Conservation (phyloP, 1,140 invertebrate genomes). For the Pogonus chalceus region DNA sequence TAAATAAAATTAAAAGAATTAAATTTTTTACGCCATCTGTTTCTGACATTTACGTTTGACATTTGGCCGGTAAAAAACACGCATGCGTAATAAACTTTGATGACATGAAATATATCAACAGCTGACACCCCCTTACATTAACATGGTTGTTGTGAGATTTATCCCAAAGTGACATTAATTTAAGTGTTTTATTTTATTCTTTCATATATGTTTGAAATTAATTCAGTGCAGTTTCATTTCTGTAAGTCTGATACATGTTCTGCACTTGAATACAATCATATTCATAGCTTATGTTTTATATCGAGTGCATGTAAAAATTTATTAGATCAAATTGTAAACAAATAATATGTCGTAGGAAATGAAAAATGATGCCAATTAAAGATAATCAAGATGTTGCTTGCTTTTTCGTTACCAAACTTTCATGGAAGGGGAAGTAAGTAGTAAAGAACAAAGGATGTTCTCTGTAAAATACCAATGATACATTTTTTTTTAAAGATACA, state of each 20-base stretch:
- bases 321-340: neutral
- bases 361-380: slow-evolving; percentile 69
- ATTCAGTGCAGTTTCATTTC: neutral
- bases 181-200: neutral
- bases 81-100: neutral
- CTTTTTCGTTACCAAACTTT: slow-evolving; percentile 92
- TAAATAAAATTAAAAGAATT: too few relatives aligned
- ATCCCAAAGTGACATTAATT: slow-evolving; percentile 2
- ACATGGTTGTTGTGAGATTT: neutral
- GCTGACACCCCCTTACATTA: neutral
- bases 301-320: too few relatives aligned
- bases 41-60: neutral
- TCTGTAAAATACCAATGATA: slow-evolving; percentile 8
- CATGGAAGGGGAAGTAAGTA: slow-evolving; percentile 90
- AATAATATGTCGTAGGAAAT: neutral
- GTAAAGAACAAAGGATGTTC: slow-evolving; percentile 14
- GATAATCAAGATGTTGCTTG: slow-evolving; percentile 88
- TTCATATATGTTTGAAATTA: neutral
- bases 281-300: too few relatives aligned
- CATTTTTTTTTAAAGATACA: slow-evolving; percentile 59
- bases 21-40: neutral
- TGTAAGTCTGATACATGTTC: neutral
- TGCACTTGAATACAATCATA: neutral
- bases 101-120: slow-evolving; percentile 6
- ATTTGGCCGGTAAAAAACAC: neutral